Evolutionary conservation across 2,888 invertebrate species (phyloP), one percentile per base, ranked within the genome.

Genomic region (Hemaris fuciformis): DNA sequence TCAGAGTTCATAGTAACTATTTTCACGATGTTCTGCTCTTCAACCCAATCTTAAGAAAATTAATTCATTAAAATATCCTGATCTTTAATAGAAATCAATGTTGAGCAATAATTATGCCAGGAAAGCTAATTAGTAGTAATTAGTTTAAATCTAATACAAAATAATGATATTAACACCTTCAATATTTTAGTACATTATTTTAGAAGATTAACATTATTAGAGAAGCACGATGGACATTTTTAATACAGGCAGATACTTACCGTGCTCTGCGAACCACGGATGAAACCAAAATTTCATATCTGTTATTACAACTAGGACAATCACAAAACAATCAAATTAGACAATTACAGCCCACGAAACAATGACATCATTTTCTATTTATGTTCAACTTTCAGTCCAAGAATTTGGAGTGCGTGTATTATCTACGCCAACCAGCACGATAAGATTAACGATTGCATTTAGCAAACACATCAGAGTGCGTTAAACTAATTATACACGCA

Each of bases 321-420:
- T 31, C 27, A n/a, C 18, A 53, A 31, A 53, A 53, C 31, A 31
- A 53, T 31, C 3, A 25, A 27, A 27, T 31, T 18, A 10, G n/a
- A 38, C n/a, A 31, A 10, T 53, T 7, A n/a, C 15, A 48, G 48
- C 2, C n/a, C 31, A 15, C 18, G 34, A 20, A 22, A 7, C n/a
- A 22, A 43, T 43, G 18, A 15, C 57, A 53, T 31, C 38, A 59
- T 23, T 67, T 65, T 66, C 64, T 63, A 62, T 67, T 72, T 66
- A 61, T 68, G 66, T 61, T 63, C 64, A 66, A 67, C 74, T 76
- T 76, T 76, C 75, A 66, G 63, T 60, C 61, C 60, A 71, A 73
- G 72, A 73, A 75, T 72, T 72, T 67, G 63, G 66, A 63, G 61
- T 66, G 58, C 64, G 64, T 59, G 34, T 64, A 71, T 71, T 69